Conservation (phyloP, 1,140 invertebrate species). For the Capitella teleta region DNA sequence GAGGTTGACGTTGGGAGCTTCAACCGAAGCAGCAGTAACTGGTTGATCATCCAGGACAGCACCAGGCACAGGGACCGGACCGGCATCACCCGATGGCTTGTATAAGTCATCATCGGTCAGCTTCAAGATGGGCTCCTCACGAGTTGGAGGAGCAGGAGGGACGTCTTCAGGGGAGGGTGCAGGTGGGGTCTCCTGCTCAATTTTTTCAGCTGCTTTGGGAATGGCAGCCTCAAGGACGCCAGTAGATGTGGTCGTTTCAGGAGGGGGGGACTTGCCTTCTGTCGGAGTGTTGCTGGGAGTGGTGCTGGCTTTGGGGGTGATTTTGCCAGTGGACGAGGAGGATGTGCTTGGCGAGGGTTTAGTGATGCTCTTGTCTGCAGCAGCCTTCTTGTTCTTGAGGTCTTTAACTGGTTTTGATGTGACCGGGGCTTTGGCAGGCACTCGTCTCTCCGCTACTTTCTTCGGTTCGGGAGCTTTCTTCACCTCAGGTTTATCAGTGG, state of each 20-base stretch:
- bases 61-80: background rate
- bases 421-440: constrained; percentile 47
- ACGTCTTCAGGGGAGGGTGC: too few species aligned
- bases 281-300: too few species aligned
- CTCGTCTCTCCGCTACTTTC: background rate
- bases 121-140: too few species aligned
- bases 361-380: constrained; percentile 4
- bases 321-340: background rate
- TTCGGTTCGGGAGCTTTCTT: background rate
- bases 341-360: background rate
- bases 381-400: constrained; percentile 27
- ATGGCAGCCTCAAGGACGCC: background rate
- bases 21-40: background rate
- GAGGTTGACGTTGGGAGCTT: too few species aligned
- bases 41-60: background rate
- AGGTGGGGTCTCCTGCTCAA: background rate
- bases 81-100: too few species aligned
- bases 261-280: too few species aligned
- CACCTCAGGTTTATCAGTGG: background rate
- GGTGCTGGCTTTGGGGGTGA: background rate
- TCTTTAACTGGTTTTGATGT: constrained; percentile 24
- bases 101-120: too few species aligned
- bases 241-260: background rate
- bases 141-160: too few species aligned
- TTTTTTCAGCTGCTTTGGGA: background rate